Percentiles rank a stretch among this genome's conserved stretches.
These are phyloP conservation scores for Pocillopora verrucosa DNA, from an alignment of 64 coral and sea anemone species.

Conservation along the genomic window DNA sequence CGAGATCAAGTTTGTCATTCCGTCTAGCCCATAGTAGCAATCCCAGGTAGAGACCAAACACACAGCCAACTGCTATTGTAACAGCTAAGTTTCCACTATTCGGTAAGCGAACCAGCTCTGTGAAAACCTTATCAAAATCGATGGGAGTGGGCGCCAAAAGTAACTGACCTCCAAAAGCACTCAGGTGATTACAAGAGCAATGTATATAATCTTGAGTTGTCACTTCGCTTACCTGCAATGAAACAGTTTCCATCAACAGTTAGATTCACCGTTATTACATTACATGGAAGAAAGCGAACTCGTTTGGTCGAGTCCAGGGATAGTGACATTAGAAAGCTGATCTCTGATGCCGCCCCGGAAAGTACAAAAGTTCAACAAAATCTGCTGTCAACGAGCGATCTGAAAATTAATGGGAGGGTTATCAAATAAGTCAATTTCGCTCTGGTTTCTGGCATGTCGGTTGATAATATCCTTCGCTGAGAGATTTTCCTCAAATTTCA, in stretches of 20 bases:
- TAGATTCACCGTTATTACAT: too few relatives aligned
- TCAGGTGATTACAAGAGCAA: slow-evolving; percentile 34
- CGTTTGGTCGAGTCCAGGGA: too few relatives aligned
- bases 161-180: slow-evolving; percentile 36
- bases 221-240: background rate
- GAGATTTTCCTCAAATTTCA: too few relatives aligned
- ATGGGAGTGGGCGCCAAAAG: slow-evolving; percentile 43
- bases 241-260: background rate
- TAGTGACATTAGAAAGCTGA: too few relatives aligned
- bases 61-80: slow-evolving; percentile 24
- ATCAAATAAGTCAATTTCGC: too few relatives aligned
- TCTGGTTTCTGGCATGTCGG: too few relatives aligned
- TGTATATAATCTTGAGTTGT: background rate
- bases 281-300: too few relatives aligned
- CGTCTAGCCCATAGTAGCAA: slow-evolving; percentile 26
- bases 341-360: too few relatives aligned
- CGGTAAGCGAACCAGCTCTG: slow-evolving; percentile 10
- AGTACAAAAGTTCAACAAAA: too few relatives aligned
- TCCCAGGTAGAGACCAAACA: slow-evolving; percentile 29
- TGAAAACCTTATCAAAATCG: slow-evolving; percentile 55
- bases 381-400: too few relatives aligned
- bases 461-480: too few relatives aligned
- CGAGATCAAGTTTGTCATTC: slow-evolving; percentile 14
- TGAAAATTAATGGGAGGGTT: too few relatives aligned
- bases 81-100: slow-evolving; percentile 43